Evolutionary conservation across 1,140 invertebrate species (phyloP).

Genomic region (Calephelis nemesis): DNA sequence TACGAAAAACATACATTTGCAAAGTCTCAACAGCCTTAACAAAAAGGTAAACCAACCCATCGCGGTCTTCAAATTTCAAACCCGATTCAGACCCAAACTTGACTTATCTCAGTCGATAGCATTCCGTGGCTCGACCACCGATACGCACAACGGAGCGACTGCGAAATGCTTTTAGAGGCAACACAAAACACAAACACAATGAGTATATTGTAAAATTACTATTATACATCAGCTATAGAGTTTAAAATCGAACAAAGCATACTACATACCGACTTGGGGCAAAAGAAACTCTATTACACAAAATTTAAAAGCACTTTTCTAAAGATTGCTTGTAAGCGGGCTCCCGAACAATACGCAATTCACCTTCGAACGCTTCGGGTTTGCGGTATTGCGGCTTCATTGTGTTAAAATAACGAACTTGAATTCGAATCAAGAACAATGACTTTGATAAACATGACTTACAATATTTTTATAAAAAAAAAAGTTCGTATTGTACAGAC

Average conservation of each 20-base stretch:
- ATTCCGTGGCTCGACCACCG: conserved; percentile 65
- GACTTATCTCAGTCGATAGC: conserved; percentile 72
- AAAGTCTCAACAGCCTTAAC: too few relatives aligned
- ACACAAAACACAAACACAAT: conserved; percentile 49
- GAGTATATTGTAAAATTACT: conserved; percentile 35
- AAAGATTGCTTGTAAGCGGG: conserved; percentile 65
- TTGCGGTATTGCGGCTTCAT: conserved; percentile 76
- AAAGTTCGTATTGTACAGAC: too few relatives aligned
- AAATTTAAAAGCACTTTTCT: conserved; percentile 65
- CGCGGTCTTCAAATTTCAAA: conserved; percentile 6
- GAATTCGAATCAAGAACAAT: conserved; percentile 62
- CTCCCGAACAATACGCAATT: conserved; percentile 76
- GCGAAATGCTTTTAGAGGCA: conserved; percentile 74
- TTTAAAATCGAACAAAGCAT: conserved; percentile 26
- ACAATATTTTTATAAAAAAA: conserved; percentile 13
- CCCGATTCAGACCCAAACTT: conserved; percentile 36
- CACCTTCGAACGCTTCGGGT: conserved; percentile 75
- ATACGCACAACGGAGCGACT: conserved; percentile 71
- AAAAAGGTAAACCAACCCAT: not conserved
- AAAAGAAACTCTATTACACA: conserved; percentile 66
- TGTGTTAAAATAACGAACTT: conserved; percentile 73
- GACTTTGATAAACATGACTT: conserved; percentile 53
- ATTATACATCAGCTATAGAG: conserved; percentile 33
- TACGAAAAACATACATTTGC: too few relatives aligned
- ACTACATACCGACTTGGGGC: conserved; percentile 30